Conservation (phyloP, 1,140 invertebrate species). For the Lordiphosa stackelbergi region DNA sequence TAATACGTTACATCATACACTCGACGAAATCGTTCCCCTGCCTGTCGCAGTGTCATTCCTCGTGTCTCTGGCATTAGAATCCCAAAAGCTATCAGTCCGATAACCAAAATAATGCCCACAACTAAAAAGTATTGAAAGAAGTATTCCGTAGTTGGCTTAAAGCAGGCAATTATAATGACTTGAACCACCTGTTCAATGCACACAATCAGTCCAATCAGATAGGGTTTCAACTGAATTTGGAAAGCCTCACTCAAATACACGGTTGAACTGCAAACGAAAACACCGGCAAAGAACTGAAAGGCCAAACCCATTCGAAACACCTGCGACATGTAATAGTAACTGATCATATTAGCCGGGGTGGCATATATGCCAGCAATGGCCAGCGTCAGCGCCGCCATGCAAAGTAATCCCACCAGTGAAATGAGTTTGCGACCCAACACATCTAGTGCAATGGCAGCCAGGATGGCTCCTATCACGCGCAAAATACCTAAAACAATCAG, state of each 20-base stretch:
- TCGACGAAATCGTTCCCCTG: constrained; percentile 46
- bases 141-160: neutral
- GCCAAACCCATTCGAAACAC: constrained; percentile 37
- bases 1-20: constrained; percentile 24
- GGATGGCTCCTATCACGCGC: constrained; percentile 33
- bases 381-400: constrained; percentile 50
- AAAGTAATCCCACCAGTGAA: constrained; percentile 37
- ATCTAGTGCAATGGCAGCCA: constrained; percentile 33
- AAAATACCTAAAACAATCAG: constrained; percentile 37
- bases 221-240: constrained; percentile 50
- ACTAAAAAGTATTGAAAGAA: constrained; percentile 43
- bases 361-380: constrained; percentile 48
- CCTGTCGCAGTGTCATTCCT: constrained; percentile 42
- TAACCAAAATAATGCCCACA: constrained; percentile 49
- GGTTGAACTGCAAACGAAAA: constrained; percentile 47
- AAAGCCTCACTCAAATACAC: constrained; percentile 62
- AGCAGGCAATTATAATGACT: constrained; percentile 51
- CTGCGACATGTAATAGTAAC: constrained; percentile 30
- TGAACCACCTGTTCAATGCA: constrained; percentile 53
- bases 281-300: constrained; percentile 56
- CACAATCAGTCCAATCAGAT: constrained; percentile 42
- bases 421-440: constrained; percentile 47
- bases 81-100: constrained; percentile 39
- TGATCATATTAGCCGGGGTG: neutral
- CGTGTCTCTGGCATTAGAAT: constrained; percentile 59